Conservation (phyloP, 1,140 invertebrate species). For the Schlechtendalia chinensis region DNA sequence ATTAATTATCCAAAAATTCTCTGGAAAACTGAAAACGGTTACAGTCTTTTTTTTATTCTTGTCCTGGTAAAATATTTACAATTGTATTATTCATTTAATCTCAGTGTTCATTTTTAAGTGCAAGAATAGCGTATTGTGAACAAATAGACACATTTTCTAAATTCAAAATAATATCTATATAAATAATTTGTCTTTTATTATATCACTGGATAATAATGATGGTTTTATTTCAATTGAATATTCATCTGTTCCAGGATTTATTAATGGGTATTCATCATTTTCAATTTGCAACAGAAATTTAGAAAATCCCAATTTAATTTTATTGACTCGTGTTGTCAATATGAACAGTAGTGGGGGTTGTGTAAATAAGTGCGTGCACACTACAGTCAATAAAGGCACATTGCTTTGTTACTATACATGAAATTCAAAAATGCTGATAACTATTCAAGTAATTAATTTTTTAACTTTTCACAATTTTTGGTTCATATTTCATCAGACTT, state of each 20-base stretch:
- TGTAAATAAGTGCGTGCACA: too few species aligned
- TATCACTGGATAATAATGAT: not conserved
- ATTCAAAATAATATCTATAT: not conserved
- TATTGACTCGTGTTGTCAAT: not conserved
- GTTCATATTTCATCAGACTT: too few species aligned
- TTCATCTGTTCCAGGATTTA: not conserved
- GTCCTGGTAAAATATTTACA: not conserved
- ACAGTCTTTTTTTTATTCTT: not conserved
- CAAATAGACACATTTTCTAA: conserved; percentile 21
- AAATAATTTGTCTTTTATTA: not conserved
- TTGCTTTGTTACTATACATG: too few species aligned
- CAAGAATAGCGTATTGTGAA: conserved; percentile 9
- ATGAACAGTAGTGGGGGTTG: too few species aligned
- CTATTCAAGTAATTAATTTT: too few species aligned
- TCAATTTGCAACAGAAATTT: not conserved
- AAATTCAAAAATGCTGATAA: too few species aligned
- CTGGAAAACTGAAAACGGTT: not conserved
- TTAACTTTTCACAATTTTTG: too few species aligned
- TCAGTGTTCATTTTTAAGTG: conserved; percentile 2
- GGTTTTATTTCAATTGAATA: conserved; percentile 6
- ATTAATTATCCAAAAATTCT: not conserved
- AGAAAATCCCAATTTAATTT: not conserved
- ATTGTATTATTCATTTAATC: not conserved
- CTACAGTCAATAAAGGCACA: too few species aligned
- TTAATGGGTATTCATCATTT: not conserved